phyloP scores from a whole-genome alignment of 2,888 invertebrate genomes.

The Phaedon cochleariae region DNA sequence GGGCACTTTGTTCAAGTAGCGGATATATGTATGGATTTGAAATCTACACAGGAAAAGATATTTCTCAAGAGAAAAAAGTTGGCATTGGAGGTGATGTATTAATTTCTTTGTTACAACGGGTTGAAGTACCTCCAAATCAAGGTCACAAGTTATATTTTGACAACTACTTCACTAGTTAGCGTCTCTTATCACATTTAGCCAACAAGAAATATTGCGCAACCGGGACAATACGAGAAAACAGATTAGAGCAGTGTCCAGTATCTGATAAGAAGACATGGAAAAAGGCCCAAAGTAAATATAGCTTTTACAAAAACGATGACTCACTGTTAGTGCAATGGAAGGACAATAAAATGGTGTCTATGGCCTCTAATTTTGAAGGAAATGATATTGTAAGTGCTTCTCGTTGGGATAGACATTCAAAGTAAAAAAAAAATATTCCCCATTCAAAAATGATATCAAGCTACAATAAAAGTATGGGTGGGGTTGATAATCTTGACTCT shows the following conservation, averaged over 20 bases:
- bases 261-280: slow-evolving; percentile 14
- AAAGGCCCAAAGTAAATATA: background rate
- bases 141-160: slow-evolving; percentile 9
- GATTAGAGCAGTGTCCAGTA: slow-evolving; percentile 6
- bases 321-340: slow-evolving; percentile 14
- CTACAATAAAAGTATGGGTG: slow-evolving; percentile 32
- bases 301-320: background rate
- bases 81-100: slow-evolving; percentile 19
- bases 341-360: slow-evolving; percentile 10
- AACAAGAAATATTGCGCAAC: slow-evolving; percentile 3
- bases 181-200: slow-evolving; percentile 1
- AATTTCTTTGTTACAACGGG: slow-evolving; percentile 6
- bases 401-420: too few relatives aligned
- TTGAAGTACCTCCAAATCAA: background rate
- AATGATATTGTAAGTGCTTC: slow-evolving; percentile 2
- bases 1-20: slow-evolving; percentile 36
- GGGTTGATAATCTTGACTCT: slow-evolving; percentile 34
- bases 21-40: slow-evolving; percentile 38
- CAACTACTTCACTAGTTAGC: slow-evolving; percentile 6
- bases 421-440: too few relatives aligned
- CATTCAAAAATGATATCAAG: background rate
- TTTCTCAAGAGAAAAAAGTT: slow-evolving; percentile 3
- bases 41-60: slow-evolving; percentile 39
- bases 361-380: slow-evolving; percentile 11
- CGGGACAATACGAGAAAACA: slow-evolving; percentile 1